These are phyloP conservation scores for Lasius fuliginosus DNA, from an alignment of 2,888 invertebrate genomes.

Conservation along the genomic window DNA sequence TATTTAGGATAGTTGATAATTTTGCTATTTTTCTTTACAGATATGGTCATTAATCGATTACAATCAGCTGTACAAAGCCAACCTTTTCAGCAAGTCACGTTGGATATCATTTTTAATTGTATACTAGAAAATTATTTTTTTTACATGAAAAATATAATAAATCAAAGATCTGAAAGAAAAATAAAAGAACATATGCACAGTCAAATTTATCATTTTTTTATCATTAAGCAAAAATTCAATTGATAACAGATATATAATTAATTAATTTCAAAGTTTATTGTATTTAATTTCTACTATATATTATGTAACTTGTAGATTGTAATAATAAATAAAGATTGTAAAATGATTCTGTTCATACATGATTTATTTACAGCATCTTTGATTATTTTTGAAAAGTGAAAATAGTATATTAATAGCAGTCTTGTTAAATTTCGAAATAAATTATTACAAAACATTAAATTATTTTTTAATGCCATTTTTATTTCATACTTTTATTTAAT, in stretches of 20 bases:
- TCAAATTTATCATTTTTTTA: neutral
- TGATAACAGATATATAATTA: neutral
- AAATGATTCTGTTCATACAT: neutral
- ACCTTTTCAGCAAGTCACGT: neutral
- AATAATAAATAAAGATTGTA: slow-evolving; percentile 60
- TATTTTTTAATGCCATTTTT: neutral
- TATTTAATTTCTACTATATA: neutral
- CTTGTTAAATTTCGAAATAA: neutral
- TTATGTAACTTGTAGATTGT: slow-evolving; percentile 59
- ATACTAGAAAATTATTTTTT: slow-evolving; percentile 17
- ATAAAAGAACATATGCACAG: neutral
- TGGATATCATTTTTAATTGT: neutral
- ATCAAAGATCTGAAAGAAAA: too few relatives aligned
- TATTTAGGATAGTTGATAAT: slow-evolving; percentile 24
- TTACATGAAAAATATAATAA: neutral
- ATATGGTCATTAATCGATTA: slow-evolving; percentile 81
- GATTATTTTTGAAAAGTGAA: neutral
- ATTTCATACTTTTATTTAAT: neutral
- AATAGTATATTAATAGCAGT: neutral
- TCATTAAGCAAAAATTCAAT: slow-evolving; percentile 2
- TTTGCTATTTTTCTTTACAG: slow-evolving; percentile 70
- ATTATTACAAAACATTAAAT: neutral
- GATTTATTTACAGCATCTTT: neutral
- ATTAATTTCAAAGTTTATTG: neutral
- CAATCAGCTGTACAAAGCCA: slow-evolving; percentile 52